These are phyloP conservation scores for Steinernema khuongi DNA, from an alignment of 1,140 invertebrate genomes.

Conservation along the genomic window DNA sequence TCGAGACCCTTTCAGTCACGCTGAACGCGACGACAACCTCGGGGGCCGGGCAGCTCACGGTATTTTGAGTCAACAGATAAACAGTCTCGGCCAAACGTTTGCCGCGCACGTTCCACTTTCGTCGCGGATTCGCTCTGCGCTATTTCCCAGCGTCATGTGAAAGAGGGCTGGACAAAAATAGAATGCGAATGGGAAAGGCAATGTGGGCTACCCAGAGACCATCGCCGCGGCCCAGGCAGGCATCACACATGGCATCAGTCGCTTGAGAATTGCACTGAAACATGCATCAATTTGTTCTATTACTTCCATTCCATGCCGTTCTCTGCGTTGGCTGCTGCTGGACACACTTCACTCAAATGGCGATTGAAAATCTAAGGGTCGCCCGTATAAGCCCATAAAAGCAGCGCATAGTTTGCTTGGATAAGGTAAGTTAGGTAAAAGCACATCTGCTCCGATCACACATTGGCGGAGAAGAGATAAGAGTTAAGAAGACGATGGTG, in stretches of 20 bases:
- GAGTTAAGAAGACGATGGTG: not conserved
- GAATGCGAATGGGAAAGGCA: not conserved
- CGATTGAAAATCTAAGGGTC: too few relatives aligned
- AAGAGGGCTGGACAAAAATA: not conserved
- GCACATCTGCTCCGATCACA: too few relatives aligned
- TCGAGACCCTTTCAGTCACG: not conserved
- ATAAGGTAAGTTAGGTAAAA: too few relatives aligned
- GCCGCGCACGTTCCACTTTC: not conserved
- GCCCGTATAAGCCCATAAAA: too few relatives aligned
- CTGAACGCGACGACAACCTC: not conserved
- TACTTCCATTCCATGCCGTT: not conserved
- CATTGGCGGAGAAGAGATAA: not conserved
- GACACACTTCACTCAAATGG: too few relatives aligned
- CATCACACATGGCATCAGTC: not conserved
- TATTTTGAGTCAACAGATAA: not conserved
- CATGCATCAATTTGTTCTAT: not conserved
- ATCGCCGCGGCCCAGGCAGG: not conserved
- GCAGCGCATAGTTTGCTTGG: too few relatives aligned
- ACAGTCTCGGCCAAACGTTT: not conserved
- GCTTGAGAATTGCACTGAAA: not conserved
- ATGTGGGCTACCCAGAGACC: not conserved
- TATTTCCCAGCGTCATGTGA: too few relatives aligned
- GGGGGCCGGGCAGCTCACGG: not conserved
- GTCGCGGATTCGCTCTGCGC: not conserved
- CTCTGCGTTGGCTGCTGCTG: not conserved